Conservation (phyloP, 2,113 vertebrate species). For the Actinemys pallida region DNA sequence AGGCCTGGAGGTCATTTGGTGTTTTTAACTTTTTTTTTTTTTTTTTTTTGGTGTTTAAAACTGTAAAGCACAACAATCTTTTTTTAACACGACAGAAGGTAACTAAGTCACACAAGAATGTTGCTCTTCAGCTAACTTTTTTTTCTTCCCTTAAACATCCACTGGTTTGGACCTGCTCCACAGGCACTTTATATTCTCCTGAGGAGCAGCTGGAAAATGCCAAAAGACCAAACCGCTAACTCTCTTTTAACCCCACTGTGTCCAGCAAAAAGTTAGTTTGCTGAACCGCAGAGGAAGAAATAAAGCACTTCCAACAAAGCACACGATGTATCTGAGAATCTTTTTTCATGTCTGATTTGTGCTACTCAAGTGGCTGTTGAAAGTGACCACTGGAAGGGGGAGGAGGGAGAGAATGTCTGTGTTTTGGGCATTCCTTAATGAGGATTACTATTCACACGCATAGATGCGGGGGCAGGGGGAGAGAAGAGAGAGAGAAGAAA, state of each 20-base stretch:
- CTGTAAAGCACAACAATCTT: constrained; percentile 66
- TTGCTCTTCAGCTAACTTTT: constrained; percentile 67
- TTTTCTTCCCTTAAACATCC: constrained; percentile 76
- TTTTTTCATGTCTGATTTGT: neutral
- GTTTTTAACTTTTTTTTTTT: constrained; percentile 66
- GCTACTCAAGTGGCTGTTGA: neutral
- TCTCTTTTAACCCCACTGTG: constrained; percentile 71
- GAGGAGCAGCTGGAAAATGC: constrained; percentile 77
- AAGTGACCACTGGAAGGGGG: neutral
- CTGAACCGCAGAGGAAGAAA: neutral
- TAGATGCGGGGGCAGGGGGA: neutral
- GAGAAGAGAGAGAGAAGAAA: neutral
- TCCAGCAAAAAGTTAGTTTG: constrained; percentile 56
- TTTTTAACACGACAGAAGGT: constrained; percentile 75
- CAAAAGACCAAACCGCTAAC: constrained; percentile 69
- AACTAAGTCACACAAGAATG: constrained; percentile 79
- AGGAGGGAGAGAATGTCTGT: neutral
- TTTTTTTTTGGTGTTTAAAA: constrained; percentile 70
- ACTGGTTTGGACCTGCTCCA: constrained; percentile 81
- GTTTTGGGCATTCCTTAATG: neutral
- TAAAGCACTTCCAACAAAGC: neutral
- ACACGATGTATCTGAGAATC: neutral
- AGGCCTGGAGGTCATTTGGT: constrained; percentile 80
- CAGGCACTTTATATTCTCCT: constrained; percentile 79
- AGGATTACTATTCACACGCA: neutral